phyloP scores from a whole-genome alignment of 2,113 vertebrate genomes.

The Sitta europaea region DNA sequence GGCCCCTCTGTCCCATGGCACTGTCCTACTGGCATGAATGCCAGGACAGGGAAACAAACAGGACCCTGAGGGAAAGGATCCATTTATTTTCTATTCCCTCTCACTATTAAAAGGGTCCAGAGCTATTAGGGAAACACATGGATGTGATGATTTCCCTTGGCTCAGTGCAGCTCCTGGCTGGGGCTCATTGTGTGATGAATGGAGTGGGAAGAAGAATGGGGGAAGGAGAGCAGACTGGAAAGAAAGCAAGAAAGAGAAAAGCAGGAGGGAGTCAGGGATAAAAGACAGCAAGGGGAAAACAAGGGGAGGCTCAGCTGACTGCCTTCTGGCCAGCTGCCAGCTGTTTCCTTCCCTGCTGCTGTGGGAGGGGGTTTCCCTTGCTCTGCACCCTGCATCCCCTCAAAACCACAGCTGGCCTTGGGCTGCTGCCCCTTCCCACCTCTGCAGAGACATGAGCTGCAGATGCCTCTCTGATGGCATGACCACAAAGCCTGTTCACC shows the following conservation, averaged over 20 bases:
- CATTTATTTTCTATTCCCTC: conserved; percentile 2
- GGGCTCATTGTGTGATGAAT: conserved; percentile 22
- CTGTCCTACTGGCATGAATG: neutral
- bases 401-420: neutral
- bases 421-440: neutral
- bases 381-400: neutral
- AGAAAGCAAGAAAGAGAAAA: neutral
- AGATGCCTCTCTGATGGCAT: neutral
- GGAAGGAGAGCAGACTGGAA: neutral
- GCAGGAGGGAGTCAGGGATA: neutral
- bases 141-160: conserved; percentile 35
- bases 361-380: neutral
- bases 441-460: neutral
- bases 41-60: neutral
- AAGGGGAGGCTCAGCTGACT: neutral
- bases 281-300: neutral
- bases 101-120: conserved; percentile 18
- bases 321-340: neutral
- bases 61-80: neutral
- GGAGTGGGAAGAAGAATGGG: conserved; percentile 32
- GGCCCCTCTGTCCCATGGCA: neutral
- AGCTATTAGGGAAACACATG: conserved; percentile 34
- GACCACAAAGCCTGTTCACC: neutral
- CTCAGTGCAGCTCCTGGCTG: conserved; percentile 1
- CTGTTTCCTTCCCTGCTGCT: neutral